Evolutionary conservation across 2,113 vertebrate genomes (phyloP).

Genomic region (Petromus typicus): DNA sequence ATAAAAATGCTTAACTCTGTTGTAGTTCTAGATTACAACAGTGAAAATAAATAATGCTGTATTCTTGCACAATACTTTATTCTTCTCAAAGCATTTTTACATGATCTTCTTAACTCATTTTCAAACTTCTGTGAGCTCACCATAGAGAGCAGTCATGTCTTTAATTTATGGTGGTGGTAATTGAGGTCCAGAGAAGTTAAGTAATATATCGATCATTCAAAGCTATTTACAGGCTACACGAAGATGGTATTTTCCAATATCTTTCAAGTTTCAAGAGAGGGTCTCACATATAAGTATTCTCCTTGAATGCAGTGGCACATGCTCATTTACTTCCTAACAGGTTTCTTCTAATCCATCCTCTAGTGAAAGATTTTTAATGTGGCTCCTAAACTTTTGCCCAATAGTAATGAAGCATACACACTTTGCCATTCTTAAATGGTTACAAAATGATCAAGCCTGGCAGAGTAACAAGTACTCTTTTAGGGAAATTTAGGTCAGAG

Average conservation of each 20-base stretch:
- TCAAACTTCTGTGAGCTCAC: neutral
- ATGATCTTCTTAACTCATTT: neutral
- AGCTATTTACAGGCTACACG: slow-evolving; percentile 9
- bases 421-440: neutral
- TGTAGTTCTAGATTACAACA: neutral
- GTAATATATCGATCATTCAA: neutral
- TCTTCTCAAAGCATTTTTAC: slow-evolving; percentile 32
- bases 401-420: neutral
- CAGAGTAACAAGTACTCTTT: neutral
- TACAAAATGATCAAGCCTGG: neutral
- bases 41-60: neutral
- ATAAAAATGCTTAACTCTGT: neutral
- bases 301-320: neutral
- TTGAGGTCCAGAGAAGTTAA: neutral
- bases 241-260: neutral
- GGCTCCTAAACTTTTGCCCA: neutral
- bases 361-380: neutral
- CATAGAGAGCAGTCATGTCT: neutral
- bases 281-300: neutral
- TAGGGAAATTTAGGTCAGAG: neutral
- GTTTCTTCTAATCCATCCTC: neutral
- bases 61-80: neutral
- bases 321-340: neutral
- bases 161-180: slow-evolving; percentile 40
- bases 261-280: slow-evolving; percentile 43